These are phyloP conservation scores for Solenodon paradoxus DNA, from an alignment of 2,113 vertebrate species.

Conservation along the genomic window DNA sequence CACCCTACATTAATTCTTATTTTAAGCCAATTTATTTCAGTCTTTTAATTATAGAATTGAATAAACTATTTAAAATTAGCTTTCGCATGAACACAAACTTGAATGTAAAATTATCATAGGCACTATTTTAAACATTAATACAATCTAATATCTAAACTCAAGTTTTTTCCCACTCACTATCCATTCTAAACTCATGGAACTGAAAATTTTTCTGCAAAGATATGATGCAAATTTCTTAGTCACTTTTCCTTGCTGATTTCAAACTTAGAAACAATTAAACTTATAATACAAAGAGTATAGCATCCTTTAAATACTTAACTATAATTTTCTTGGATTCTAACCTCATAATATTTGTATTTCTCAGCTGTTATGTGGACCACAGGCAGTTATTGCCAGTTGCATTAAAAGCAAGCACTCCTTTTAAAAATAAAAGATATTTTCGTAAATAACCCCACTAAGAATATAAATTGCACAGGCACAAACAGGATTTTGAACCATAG, in stretches of 20 bases:
- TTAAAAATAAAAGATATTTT: neutral
- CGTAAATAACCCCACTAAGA: neutral
- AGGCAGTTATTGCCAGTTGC: neutral
- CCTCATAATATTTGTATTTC: neutral
- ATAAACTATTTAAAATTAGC: neutral
- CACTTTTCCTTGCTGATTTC: neutral
- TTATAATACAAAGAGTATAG: neutral
- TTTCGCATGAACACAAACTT: slow-evolving; percentile 16
- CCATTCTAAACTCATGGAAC: neutral
- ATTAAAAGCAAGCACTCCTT: neutral
- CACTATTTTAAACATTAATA: slow-evolving; percentile 10
- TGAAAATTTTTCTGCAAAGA: slow-evolving; percentile 28
- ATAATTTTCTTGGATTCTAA: neutral
- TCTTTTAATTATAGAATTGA: slow-evolving; percentile 12
- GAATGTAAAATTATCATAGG: slow-evolving; percentile 8
- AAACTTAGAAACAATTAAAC: slow-evolving; percentile 46
- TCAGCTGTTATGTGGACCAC: neutral
- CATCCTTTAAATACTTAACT: neutral
- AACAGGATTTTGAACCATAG: neutral
- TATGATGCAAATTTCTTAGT: neutral
- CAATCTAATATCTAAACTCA: neutral
- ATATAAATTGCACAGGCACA: neutral
- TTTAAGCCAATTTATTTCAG: neutral
- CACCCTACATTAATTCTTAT: slow-evolving; percentile 1
- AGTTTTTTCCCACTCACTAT: neutral